phyloP scores from a whole-genome alignment of 2,113 vertebrate species.

The Anarrhichthys ocellatus region DNA sequence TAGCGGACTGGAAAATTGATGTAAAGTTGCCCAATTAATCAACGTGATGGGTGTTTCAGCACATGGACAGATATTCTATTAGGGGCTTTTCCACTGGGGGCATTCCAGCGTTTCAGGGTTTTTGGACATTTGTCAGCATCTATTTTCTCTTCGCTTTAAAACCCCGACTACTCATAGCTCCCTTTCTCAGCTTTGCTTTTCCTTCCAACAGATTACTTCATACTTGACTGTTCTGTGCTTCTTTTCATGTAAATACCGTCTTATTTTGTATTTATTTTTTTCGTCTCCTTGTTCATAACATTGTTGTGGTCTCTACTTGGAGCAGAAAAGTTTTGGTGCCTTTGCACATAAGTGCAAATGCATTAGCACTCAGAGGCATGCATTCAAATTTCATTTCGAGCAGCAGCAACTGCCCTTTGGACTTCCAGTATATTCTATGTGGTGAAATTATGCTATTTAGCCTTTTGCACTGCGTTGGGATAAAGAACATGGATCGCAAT shows the following conservation, averaged over 20 bases:
- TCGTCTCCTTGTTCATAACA: background rate
- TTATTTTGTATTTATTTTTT: background rate
- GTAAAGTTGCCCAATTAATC: conserved; percentile 35
- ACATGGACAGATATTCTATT: conserved; percentile 27
- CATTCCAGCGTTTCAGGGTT: background rate
- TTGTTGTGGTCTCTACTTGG: background rate
- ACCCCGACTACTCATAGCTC: background rate
- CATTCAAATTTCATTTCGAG: background rate
- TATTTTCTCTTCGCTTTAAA: conserved; percentile 31
- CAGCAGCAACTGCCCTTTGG: conserved; percentile 12
- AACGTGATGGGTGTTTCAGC: conserved; percentile 37
- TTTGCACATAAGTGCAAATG: conserved; percentile 4
- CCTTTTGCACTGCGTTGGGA: conserved; percentile 33
- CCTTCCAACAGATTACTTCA: conserved; percentile 9
- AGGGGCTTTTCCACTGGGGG: conserved; percentile 19
- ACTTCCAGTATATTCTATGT: background rate
- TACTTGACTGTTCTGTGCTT: conserved; percentile 10
- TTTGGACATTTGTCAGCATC: conserved; percentile 26
- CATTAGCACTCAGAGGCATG: conserved; percentile 6
- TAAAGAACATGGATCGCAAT: conserved; percentile 38
- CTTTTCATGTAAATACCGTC: background rate
- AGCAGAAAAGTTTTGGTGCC: background rate
- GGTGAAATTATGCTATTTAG: conserved; percentile 50
- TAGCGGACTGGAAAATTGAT: conserved; percentile 35
- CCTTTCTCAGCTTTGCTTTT: conserved; percentile 3